phyloP scores from a whole-genome alignment of 2,113 vertebrate species.

The Ptyas mucosa region DNA sequence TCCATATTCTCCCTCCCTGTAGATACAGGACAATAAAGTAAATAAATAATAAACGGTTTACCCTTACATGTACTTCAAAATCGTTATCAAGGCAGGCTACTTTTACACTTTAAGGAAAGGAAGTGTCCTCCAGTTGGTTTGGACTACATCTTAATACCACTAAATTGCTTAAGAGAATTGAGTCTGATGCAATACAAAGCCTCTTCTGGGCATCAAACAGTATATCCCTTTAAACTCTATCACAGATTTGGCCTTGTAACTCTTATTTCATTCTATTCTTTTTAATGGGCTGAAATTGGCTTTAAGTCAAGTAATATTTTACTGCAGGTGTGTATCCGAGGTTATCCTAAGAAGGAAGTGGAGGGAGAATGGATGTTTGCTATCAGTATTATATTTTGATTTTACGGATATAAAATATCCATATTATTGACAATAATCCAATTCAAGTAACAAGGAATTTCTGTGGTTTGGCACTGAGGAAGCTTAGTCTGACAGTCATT shows the following conservation, averaged over 20 bases:
- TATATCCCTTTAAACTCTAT: neutral
- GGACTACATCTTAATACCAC: neutral
- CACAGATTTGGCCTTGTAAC: neutral
- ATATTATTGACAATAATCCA: slow-evolving; percentile 2
- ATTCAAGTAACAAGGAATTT: neutral
- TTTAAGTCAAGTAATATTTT: neutral
- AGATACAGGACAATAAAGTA: neutral
- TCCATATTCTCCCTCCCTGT: neutral
- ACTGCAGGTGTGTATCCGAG: neutral
- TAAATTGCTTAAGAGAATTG: neutral
- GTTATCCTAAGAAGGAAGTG: neutral
- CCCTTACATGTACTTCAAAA: neutral
- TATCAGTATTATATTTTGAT: neutral
- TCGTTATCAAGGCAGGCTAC: neutral
- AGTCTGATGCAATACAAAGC: neutral
- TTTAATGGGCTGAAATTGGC: neutral
- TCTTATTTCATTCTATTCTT: neutral
- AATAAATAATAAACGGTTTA: neutral
- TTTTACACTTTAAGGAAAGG: neutral
- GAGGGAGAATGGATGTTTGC: neutral
- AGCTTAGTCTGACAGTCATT: neutral
- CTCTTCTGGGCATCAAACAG: neutral
- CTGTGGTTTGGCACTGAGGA: neutral
- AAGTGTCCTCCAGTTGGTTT: neutral
- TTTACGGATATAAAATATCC: neutral